A percentile compares a stretch with the other conserved stretches of the same genome.
Conservation (phyloP, 2,888 invertebrate species). For the Zele albiditarsus region DNA sequence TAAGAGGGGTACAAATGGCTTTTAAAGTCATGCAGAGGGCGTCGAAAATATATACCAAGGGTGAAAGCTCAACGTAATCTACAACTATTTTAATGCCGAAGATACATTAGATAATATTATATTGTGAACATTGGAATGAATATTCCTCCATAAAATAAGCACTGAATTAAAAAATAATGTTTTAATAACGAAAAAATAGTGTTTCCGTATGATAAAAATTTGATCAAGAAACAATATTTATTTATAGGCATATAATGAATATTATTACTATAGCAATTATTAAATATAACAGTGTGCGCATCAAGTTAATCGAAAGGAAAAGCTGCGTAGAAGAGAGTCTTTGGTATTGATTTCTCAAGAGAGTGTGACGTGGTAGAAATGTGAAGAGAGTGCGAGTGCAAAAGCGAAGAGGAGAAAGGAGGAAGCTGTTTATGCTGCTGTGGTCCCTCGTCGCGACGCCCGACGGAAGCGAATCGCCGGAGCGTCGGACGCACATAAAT, state of each 20-base stretch:
- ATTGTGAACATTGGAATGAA: no score
- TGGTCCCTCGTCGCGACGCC: constrained; percentile 32
- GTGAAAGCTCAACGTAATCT: neutral
- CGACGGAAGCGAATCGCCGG: constrained; percentile 28
- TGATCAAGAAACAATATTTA: no score
- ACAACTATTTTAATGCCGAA: neutral
- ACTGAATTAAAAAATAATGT: no score
- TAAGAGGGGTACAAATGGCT: constrained; percentile 18
- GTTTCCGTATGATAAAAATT: no score
- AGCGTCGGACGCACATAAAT: constrained; percentile 52
- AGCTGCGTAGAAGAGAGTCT: constrained; percentile 32
- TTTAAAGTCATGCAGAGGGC: constrained; percentile 24
- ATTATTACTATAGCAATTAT: no score
- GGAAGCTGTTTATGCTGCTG: constrained; percentile 24
- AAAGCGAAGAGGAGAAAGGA: constrained; percentile 5
- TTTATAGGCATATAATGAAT: no score
- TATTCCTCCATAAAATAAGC: no score
- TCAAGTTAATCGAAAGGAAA: constrained; percentile 14
- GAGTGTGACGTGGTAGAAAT: neutral
- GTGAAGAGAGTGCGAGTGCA: constrained; percentile 5
- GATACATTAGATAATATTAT: neutral
- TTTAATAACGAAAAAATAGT: no score
- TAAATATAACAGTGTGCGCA: neutral
- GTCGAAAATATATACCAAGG: constrained; percentile 4
- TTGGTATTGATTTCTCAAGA: constrained; percentile 49